Percentiles rank a stretch among this genome's conserved stretches.
phyloP scores from a whole-genome alignment of 2,797 vertebrate species.

The Falco berigora region DNA sequence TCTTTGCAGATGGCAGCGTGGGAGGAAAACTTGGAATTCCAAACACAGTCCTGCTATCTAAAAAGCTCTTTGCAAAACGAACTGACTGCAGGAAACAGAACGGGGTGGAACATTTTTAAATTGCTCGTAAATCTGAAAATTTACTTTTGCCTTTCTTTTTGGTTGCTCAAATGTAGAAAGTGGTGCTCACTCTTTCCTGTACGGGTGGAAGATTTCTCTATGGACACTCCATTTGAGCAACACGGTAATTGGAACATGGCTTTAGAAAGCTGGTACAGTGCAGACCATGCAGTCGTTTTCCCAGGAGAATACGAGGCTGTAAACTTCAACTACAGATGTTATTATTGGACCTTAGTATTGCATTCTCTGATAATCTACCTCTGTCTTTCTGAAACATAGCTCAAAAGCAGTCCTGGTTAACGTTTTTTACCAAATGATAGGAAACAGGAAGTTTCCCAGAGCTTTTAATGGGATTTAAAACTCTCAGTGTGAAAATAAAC shows the following conservation, averaged over 20 bases:
- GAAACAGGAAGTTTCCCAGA: neutral
- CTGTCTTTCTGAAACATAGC: neutral
- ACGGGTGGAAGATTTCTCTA: constrained; percentile 53
- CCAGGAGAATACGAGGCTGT: constrained; percentile 65
- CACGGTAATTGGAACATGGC: constrained; percentile 51
- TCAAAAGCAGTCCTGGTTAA: neutral
- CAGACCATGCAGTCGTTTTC: constrained; percentile 53
- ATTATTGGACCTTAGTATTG: constrained; percentile 50
- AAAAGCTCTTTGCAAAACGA: neutral
- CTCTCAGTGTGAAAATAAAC: neutral
- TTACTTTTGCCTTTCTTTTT: neutral
- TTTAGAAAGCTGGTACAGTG: constrained; percentile 58
- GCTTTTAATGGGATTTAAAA: neutral
- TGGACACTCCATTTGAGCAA: constrained; percentile 54
- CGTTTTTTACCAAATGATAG: neutral
- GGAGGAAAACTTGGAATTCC: neutral
- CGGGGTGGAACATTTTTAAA: neutral
- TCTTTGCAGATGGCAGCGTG: neutral
- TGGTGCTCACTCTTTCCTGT: neutral
- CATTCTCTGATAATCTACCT: neutral
- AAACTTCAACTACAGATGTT: constrained; percentile 64
- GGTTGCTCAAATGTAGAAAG: neutral
- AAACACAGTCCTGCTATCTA: neutral
- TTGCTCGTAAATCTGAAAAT: neutral
- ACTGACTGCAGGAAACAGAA: neutral